phyloP scores from a whole-genome alignment of 2,888 invertebrate species.

The Odontothrips loti region DNA sequence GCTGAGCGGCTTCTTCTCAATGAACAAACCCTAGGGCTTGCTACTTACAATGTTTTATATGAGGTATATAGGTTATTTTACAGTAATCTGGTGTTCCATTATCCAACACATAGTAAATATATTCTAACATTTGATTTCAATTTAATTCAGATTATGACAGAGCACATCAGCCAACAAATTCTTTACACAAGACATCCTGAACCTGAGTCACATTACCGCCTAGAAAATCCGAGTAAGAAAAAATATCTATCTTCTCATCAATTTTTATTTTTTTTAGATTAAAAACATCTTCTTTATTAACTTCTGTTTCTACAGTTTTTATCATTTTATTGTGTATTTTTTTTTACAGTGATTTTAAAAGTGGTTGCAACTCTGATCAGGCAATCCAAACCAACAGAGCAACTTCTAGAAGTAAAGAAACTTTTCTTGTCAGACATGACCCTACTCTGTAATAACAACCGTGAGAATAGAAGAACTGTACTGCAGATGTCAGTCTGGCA shows the following conservation, averaged over 20 bases:
- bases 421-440: slow-evolving; percentile 97
- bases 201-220: slow-evolving; percentile 87
- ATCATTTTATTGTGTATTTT: background rate
- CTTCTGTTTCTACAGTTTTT: slow-evolving; percentile 30
- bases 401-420: slow-evolving; percentile 88
- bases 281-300: slow-evolving; percentile 31
- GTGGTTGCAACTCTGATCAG: slow-evolving; percentile 95
- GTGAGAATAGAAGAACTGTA: slow-evolving; percentile 94
- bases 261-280: slow-evolving; percentile 31
- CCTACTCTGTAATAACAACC: slow-evolving; percentile 91
- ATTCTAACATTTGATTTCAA: slow-evolving; percentile 32
- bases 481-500: slow-evolving; percentile 99
- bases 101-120: background rate
- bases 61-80: slow-evolving; percentile 55
- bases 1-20: slow-evolving; percentile 87
- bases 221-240: slow-evolving; percentile 92
- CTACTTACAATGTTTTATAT: slow-evolving; percentile 97
- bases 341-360: slow-evolving; percentile 85
- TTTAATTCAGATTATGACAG: slow-evolving; percentile 74
- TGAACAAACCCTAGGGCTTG: slow-evolving; percentile 83
- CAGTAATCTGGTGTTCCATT: slow-evolving; percentile 28
- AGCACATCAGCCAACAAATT: slow-evolving; percentile 93
- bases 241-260: background rate
- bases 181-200: slow-evolving; percentile 90
- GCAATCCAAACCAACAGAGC: slow-evolving; percentile 92